phyloP scores from a whole-genome alignment of 2,113 vertebrate genomes.

The Pseudorhombus dupliciocellatus region DNA sequence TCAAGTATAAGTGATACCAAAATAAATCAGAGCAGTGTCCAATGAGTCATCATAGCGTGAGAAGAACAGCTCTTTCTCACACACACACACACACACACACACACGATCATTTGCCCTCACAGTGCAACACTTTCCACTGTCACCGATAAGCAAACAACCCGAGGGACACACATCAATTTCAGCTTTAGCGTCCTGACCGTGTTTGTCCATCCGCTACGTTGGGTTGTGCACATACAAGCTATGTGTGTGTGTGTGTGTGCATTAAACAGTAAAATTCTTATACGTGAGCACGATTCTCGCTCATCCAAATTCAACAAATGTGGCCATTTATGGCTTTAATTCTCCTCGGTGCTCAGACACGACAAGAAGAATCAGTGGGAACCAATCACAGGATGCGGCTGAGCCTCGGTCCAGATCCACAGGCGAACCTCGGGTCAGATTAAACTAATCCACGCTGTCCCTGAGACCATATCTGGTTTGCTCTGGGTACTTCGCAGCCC shows the following conservation, averaged over 20 bases:
- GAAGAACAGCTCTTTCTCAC: slow-evolving; percentile 38
- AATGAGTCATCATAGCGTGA: slow-evolving; percentile 49
- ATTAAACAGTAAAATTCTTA: background rate
- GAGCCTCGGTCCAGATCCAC: slow-evolving; percentile 19
- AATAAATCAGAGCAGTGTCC: slow-evolving; percentile 27
- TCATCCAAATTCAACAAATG: background rate
- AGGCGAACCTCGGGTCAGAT: slow-evolving; percentile 34
- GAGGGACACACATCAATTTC: slow-evolving; percentile 24
- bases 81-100: slow-evolving; percentile 20
- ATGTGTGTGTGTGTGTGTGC: background rate
- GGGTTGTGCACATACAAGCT: background rate
- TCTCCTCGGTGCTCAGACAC: slow-evolving; percentile 19
- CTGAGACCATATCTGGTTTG: slow-evolving; percentile 46
- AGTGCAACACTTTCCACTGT: slow-evolving; percentile 73
- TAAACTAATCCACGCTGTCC: slow-evolving; percentile 39
- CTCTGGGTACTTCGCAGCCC: slow-evolving; percentile 28
- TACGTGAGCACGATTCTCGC: background rate
- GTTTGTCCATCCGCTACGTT: background rate
- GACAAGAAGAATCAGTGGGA: slow-evolving; percentile 20
- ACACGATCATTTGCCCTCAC: slow-evolving; percentile 50
- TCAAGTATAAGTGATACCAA: slow-evolving; percentile 39
- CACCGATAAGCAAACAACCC: slow-evolving; percentile 61
- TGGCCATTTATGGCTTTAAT: background rate
- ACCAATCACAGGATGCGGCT: slow-evolving; percentile 10
- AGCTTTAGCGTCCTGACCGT: background rate